Base-by-base conservation (phyloP, 1,140 invertebrate species). In the Lasaia peninsularis region DNA sequence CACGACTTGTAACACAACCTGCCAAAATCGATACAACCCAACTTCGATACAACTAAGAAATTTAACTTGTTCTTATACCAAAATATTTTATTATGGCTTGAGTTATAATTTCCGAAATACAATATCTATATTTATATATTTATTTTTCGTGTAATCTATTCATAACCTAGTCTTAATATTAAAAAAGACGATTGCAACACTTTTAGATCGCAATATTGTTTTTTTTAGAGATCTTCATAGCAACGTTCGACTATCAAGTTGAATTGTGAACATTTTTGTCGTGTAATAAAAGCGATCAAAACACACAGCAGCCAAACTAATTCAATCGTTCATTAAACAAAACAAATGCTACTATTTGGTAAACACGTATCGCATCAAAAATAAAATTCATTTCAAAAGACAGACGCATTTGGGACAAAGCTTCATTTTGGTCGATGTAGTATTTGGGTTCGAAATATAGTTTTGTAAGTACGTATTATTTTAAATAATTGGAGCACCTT, bases 41-140 rank as follows among this genome's bases (percentile, higher is more conserved):
- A 77, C 69, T 74, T 75, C 44, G 34, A 68, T 63, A 73, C 49
- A 71, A 79, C 76, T 77, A 83, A 75, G 62, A 78, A 78, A 71
- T 83, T 86, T 75, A 71, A 75, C 59, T 69, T 73, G 62, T 75
- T 68, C 85, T 83, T 85, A 86, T 88, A 88, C 85, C 85, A 88
- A 88, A 88, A 88, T 86, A 88, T 86, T 85, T 88, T 86, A 85
- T 87, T 87, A 88, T 88, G 85, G 85, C 85, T 80, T 85, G 75
- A 82, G 77, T 84, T 84, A 76, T 84, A 67, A 72, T 80, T 85
- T 85, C 69, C 84, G 75, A 85, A 81, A 84, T 73, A 84, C 78
- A 79, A 28, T 71, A 79, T 84, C 71, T 84, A 78, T 84, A 73
- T 78, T 79, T 73, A 77, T 82, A 85, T 86, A 78, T 72, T 73